These are phyloP conservation scores for Poecilia gillii DNA, from an alignment of 2,797 vertebrate species.

Conservation along the genomic window DNA sequence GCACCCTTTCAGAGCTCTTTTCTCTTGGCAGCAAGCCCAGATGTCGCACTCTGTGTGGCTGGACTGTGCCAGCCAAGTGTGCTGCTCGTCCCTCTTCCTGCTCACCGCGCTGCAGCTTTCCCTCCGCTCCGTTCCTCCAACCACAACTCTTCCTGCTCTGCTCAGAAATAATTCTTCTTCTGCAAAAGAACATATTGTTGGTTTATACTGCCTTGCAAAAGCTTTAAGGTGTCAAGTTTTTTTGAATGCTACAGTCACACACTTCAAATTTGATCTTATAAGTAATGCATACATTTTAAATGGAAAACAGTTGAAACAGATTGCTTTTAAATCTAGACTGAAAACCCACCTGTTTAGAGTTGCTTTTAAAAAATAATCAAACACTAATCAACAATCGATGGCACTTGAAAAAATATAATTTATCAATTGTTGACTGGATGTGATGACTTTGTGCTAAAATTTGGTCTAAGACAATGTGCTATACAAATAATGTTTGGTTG, in stretches of 20 bases:
- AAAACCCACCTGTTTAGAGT: no score
- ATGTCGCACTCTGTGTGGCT: conserved; percentile 67
- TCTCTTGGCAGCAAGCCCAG: conserved; percentile 75
- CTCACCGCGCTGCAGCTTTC: conserved; percentile 17
- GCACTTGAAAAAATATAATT: no score
- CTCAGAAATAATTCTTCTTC: conserved; percentile 55
- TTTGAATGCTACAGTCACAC: neutral
- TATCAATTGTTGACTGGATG: no score
- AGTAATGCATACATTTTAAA: neutral
- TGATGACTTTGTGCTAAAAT: no score
- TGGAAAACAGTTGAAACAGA: neutral
- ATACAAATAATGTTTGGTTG: no score
- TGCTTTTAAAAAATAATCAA: no score
- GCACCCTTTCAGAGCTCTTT: conserved; percentile 71
- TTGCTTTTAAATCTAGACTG: no score
- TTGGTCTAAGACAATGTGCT: no score
- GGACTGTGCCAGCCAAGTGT: conserved; percentile 74
- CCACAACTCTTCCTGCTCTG: conserved; percentile 30
- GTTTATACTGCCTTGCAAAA: neutral
- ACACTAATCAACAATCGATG: no score
- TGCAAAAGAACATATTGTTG: conserved; percentile 37
- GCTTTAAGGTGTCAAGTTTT: neutral
- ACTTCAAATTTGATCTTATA: neutral
- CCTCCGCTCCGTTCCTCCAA: conserved; percentile 21
- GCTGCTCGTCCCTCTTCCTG: conserved; percentile 61